Evolutionary conservation across 2,113 vertebrate genomes (phyloP), one percentile per base, ranked within the genome.

Genomic region (Bubalus kerabau): DNA sequence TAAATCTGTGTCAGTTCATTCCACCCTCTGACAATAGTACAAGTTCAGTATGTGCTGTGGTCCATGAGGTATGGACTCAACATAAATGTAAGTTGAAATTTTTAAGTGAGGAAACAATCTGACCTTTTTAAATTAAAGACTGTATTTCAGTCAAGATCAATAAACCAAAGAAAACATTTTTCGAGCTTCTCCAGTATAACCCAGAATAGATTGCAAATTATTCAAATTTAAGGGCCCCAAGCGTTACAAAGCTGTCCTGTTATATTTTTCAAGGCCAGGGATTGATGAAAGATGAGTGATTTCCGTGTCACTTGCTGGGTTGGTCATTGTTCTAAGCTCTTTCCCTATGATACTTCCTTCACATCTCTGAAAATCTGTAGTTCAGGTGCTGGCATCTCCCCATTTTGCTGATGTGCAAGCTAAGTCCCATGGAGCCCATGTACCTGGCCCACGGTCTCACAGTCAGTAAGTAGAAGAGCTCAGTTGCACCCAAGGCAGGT

Each of bases 21-120:
- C 0, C 1, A 36, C 13, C 54, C 24, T 40, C 0, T 91, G 24
- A 28, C 15, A 28, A 1, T 46, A 7, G 30, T 26, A 3, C 1
- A 7, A 19, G 26, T 23, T 71, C 15, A 48, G 1, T 40, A 13
- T 36, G 4, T 57, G 43, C 32, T 57, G 6, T 40, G 17, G 30
- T 32, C 30, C 54, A 13, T 57, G 10, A 52, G 6, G 1, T 76
- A 26, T 43, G 32, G 17, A 46, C 3, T n/a, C 30, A 78, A 12
- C 2, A 2, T n/a, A 71, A 60, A 83, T 57, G 57, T 74, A 88
- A 67, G 3, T 24, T 86, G 86, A 88, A 88, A 40, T 90, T 80
- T 85, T 52, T 62, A 59, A 94, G 54, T 43, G 36, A 82, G 52
- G 40, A 94, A 78, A 43, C 15, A 12, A 15, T 60, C 7, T 93